These are phyloP conservation scores for Pterostichus madidus DNA, from an alignment of 2,888 invertebrate species.

Conservation along the genomic window DNA sequence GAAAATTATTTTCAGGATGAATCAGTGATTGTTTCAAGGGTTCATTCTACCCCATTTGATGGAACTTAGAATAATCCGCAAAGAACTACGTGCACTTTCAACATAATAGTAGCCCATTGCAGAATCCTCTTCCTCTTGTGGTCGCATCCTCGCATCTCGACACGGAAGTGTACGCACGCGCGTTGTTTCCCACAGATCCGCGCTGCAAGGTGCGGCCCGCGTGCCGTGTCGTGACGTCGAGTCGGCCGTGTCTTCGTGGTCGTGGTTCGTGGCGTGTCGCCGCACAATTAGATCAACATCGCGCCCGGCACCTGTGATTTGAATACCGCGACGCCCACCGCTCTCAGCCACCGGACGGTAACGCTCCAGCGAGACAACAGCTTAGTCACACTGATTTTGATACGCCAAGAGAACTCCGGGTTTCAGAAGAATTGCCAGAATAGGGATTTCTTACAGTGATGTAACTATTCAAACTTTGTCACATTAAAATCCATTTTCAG, in stretches of 20 bases:
- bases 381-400: conserved; percentile 12
- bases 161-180: conserved; percentile 47
- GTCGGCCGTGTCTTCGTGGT: background rate
- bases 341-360: conserved; percentile 23
- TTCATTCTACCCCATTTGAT: too few species aligned
- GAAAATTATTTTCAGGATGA: too few species aligned
- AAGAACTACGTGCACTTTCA: too few species aligned
- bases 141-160: background rate
- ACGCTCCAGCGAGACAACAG: background rate
- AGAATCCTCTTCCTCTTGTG: conserved; percentile 11
- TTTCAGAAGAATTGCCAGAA: too few species aligned
- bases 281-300: conserved; percentile 52
- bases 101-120: background rate
- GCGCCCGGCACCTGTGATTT: conserved; percentile 27
- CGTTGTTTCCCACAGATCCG: conserved; percentile 48
- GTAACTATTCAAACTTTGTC: too few species aligned
- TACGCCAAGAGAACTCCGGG: too few species aligned
- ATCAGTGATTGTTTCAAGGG: too few species aligned
- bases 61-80: too few species aligned
- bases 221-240: conserved; percentile 16
- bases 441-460: too few species aligned
- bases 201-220: conserved; percentile 40
- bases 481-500: too few species aligned
- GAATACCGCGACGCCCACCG: conserved; percentile 49
- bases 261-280: conserved; percentile 33